Conservation (phyloP, 2,888 invertebrate genomes). For the Cyclophora albipunctata region DNA sequence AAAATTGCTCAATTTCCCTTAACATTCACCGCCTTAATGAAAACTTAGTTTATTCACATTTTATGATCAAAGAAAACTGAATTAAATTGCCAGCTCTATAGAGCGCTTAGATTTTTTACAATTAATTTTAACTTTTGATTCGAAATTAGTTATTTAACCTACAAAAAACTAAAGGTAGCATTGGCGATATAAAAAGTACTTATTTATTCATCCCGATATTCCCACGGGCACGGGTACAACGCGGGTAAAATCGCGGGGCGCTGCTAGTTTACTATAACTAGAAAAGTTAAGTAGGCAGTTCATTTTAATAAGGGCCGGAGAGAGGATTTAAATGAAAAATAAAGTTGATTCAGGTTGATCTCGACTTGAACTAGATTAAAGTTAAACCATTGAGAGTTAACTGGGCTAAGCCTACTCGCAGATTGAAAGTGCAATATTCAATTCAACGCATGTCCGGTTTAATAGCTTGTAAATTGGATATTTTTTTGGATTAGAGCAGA, state of each 20-base stretch:
- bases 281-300: conserved; percentile 9
- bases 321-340: conserved; percentile 41
- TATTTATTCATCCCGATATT: too few species aligned
- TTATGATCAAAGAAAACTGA: conserved; percentile 46
- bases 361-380: conserved; percentile 47
- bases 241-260: too few species aligned
- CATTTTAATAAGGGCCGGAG: conserved; percentile 22
- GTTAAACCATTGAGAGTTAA: conserved; percentile 44
- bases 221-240: too few species aligned
- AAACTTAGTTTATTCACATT: conserved; percentile 56
- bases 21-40: conserved; percentile 57
- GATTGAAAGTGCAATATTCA: conserved; percentile 14
- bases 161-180: too few species aligned
- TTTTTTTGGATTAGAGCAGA: too few species aligned
- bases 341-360: conserved; percentile 42
- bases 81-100: conserved; percentile 15
- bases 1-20: conserved; percentile 63
- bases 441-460: not conserved
- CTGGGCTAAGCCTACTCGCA: conserved; percentile 36
- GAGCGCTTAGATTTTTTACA: too few species aligned
- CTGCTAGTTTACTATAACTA: not conserved
- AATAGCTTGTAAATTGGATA: too few species aligned
- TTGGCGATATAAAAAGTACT: too few species aligned
- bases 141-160: too few species aligned
- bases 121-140: too few species aligned